A percentile compares a stretch with the other conserved stretches of the same genome.
Evolutionary conservation across 2,797 vertebrate genomes (phyloP).

Genomic region (Cirrhinus molitorella): DNA sequence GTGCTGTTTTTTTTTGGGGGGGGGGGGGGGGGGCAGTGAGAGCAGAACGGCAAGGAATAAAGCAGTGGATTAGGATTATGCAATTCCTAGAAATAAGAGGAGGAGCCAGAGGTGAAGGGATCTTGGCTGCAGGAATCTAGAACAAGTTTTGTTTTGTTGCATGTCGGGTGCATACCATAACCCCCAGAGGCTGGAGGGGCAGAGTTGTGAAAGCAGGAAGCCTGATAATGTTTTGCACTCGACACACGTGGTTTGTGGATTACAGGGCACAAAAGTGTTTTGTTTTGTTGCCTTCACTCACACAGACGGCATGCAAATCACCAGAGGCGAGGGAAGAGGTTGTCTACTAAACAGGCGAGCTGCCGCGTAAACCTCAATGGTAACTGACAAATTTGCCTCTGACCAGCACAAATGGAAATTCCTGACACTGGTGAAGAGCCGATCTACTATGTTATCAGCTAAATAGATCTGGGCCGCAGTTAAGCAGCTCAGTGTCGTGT

Average conservation of each 20-base stretch:
- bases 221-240: slow-evolving; percentile 49
- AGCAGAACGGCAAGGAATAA: not conserved
- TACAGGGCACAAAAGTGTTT: slow-evolving; percentile 54
- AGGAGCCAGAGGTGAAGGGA: not conserved
- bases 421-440: not conserved
- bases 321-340: not conserved
- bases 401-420: not conserved
- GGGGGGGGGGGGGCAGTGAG: not conserved
- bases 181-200: slow-evolving; percentile 30
- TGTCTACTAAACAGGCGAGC: not conserved
- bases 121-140: slow-evolving; percentile 23
- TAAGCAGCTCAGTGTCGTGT: slow-evolving; percentile 1
- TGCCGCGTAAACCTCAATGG: not conserved
- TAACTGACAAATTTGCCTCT: not conserved
- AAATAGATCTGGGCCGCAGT: slow-evolving; percentile 1
- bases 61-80: slow-evolving; percentile 44
- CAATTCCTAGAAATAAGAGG: slow-evolving; percentile 31
- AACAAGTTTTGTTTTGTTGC: slow-evolving; percentile 45
- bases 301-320: slow-evolving; percentile 40
- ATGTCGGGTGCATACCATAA: slow-evolving; percentile 43
- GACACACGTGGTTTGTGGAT: slow-evolving; percentile 52
- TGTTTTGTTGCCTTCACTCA: slow-evolving; percentile 33
- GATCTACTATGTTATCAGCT: slow-evolving; percentile 29
- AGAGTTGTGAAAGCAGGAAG: slow-evolving; percentile 43
- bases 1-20: not conserved